phyloP scores from a whole-genome alignment of 1,140 invertebrate genomes.

The Leptoteleia sp. region DNA sequence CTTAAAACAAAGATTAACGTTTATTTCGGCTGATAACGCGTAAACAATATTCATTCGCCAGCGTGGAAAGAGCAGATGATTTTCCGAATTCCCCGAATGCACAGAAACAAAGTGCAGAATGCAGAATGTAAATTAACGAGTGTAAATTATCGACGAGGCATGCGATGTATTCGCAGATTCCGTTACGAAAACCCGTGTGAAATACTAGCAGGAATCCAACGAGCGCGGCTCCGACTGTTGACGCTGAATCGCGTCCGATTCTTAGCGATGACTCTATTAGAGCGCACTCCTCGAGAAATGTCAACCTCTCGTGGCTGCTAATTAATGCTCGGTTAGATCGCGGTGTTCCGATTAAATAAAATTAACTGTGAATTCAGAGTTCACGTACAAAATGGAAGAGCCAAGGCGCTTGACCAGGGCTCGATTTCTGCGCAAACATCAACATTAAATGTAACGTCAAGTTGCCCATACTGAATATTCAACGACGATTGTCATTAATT shows the following conservation, averaged over 20 bases:
- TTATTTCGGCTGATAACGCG: constrained; percentile 7
- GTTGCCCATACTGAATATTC: neutral
- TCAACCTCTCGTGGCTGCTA: constrained; percentile 41
- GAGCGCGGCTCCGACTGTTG: constrained; percentile 42
- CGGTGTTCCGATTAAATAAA: constrained; percentile 40
- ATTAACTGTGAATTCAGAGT: constrained; percentile 48
- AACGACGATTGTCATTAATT: too few species aligned
- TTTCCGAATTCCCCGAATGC: constrained; percentile 44
- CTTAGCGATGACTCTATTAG: constrained; percentile 58
- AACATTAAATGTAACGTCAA: neutral
- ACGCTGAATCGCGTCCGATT: constrained; percentile 51
- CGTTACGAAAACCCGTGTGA: constrained; percentile 58
- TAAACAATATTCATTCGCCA: constrained; percentile 3
- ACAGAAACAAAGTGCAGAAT: constrained; percentile 36
- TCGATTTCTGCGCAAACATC: neutral
- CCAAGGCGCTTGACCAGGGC: neutral
- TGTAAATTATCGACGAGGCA: constrained; percentile 58
- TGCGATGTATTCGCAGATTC: constrained; percentile 56
- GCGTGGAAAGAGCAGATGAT: constrained; percentile 28
- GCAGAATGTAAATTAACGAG: constrained; percentile 65
- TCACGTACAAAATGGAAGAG: neutral
- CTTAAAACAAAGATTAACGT: too few species aligned
- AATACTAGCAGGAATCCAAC: constrained; percentile 58
- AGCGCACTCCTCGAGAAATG: constrained; percentile 24
- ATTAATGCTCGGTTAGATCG: constrained; percentile 47